Percentiles rank a stretch among this genome's conserved stretches.
Evolutionary conservation across 2,113 vertebrate genomes (phyloP).

Genomic region (Reinhardtius hippoglossoides): DNA sequence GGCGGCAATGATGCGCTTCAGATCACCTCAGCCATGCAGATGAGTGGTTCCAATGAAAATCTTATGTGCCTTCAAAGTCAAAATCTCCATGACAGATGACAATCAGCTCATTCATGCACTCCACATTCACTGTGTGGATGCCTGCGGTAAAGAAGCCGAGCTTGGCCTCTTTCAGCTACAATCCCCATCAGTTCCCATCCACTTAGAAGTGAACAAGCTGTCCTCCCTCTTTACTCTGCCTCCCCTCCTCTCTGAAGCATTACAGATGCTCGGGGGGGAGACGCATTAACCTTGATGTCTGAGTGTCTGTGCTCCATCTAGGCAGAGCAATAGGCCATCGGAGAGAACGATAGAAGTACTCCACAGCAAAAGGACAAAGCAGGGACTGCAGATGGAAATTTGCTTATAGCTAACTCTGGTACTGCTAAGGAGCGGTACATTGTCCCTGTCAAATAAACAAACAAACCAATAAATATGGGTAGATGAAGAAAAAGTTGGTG

Average conservation of each 20-base stretch:
- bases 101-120: constrained; percentile 34
- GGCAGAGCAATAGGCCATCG: constrained; percentile 30
- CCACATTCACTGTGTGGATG: neutral
- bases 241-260: constrained; percentile 30
- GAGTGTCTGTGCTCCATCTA: constrained; percentile 25
- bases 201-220: constrained; percentile 58
- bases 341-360: neutral
- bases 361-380: constrained; percentile 1
- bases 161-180: constrained; percentile 19
- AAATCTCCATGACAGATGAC: constrained; percentile 37
- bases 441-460: no score
- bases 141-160: constrained; percentile 32
- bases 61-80: constrained; percentile 46
- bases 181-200: constrained; percentile 30
- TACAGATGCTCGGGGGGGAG: constrained; percentile 34
- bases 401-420: no score
- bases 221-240: constrained; percentile 21
- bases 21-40: constrained; percentile 60
- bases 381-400: neutral
- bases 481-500: neutral
- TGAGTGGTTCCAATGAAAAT: constrained; percentile 43
- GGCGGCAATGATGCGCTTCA: constrained; percentile 37
- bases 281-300: constrained; percentile 57
- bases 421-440: no score
- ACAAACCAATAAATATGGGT: no score